Evolutionary conservation across 2,797 vertebrate genomes (phyloP).

Genomic region (Sarcophilus harrisii): DNA sequence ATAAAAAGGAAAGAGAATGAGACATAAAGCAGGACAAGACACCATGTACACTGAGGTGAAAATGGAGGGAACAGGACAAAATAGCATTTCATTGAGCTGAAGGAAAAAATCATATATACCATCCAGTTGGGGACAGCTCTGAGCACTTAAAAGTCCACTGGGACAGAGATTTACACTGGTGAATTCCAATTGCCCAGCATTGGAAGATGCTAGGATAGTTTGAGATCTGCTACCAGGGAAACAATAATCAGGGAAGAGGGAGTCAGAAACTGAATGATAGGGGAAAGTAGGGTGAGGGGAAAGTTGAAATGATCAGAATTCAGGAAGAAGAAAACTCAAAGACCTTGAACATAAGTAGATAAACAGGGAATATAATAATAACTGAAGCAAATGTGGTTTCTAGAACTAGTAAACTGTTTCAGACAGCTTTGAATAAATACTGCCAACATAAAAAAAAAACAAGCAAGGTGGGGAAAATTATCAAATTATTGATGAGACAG

Average conservation of each 20-base stretch:
- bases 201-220: not conserved
- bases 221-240: not conserved
- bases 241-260: not conserved
- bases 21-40: not conserved
- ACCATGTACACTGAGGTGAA: not conserved
- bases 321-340: not conserved
- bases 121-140: not conserved
- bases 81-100: not conserved
- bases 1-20: too few relatives aligned
- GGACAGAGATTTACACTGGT: not conserved
- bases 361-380: not conserved
- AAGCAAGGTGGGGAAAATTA: rapidly evolving
- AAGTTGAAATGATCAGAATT: not conserved
- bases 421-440: not conserved
- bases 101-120: not conserved
- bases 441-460: not conserved
- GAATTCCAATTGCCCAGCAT: not conserved
- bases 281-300: not conserved
- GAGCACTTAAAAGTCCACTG: not conserved
- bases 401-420: not conserved
- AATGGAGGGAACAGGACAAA: not conserved
- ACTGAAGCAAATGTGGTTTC: not conserved
- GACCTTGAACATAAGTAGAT: not conserved
- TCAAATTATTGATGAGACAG: not conserved
- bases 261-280: not conserved